Evolutionary conservation across 2,888 invertebrate genomes (phyloP), one percentile per base, ranked within the genome.

Genomic region (Nipponacmea schrenckii): DNA sequence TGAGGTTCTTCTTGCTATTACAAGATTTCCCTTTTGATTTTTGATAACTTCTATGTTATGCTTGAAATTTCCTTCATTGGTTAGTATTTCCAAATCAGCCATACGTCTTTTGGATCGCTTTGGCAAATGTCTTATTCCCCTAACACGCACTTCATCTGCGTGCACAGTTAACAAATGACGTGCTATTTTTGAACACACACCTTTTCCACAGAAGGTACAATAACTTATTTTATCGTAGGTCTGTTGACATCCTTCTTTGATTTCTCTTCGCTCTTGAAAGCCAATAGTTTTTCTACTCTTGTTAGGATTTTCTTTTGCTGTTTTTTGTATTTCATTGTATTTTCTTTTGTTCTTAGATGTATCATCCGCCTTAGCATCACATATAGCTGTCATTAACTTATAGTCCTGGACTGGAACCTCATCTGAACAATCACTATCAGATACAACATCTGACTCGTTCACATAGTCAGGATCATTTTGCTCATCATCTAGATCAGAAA

Each of bases 61-160:
- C 39, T 73, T 73, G 45, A 77, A 76, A 39, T 76, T 77, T 62
- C 76, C 76, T 66, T 76, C 76, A 73, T 76, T 76, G n/a, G 65
- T 76, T 44, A 76, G 66, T 10, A 75, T 39, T 68, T 77, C 75
- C 44, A 77, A 45, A 26, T 67, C 48, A 24, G 70, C 48, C 66
- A 44, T 74, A 27, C 74, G 46, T 62, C 71, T 71, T 48, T 77
- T 62, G 7, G 69, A 71, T 68, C 45, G 63, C 64, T 75, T 74
- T 20, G 72, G 71, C 39, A 77, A 63, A 48, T 64, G 63, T 1
- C 15, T 44, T 46, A 77, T 65, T 27, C 68, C 46, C 14, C 17
- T 24, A 10, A 76, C 72, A 69, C 70, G 72, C 10, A 67, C 39
- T 26, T 75, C 65, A 64, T 62, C 62, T 39, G 73, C 71, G 67